Evolutionary conservation across 2,888 invertebrate genomes (phyloP), one percentile per base, ranked within the genome.

Genomic region (Atrina japonica): DNA sequence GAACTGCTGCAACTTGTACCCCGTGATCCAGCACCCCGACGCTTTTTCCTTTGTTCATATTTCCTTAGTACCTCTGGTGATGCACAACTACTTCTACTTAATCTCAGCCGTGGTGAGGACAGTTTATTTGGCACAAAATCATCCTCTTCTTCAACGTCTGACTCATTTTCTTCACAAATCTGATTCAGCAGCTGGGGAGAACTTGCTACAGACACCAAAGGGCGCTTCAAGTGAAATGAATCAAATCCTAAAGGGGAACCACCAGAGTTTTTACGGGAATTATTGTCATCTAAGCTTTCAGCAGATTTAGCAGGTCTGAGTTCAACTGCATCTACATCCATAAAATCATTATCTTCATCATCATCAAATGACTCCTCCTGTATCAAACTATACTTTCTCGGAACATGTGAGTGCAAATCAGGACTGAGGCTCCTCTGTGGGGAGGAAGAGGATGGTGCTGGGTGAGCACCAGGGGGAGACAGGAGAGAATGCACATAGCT

Each of bases 291-390:
- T 3, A 86, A 65, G 58, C 79, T 79, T 68, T 88, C 85, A 9
- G 81, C 72, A 0, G 86, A 85, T 67, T 81, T 81, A 3, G 85
- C 82, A 27, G 81, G 74, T 52, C 83, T 78, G 23, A 85, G 69
- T 1, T 78, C 76, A 0, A 66, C 66, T 29, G 55, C 55, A 50
- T 68, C 58, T 11, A 81, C 63, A 27, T 83, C 83, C 73, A 81
- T 74, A 49, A 77, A 77, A 40, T 75, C 70, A 9, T 88, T 78
- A 73, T 86, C 77, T 75, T 85, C 82, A 70, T 85, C 84, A 65
- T 91, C 96, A 86, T 97, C 97, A 87, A 96, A 95, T 86, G 96
- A 97, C 83, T 97, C 97, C 89, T 97, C 97, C 83, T 96, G 95
- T 25, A 97, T 97, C 84, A 97, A 96, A 86, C 96, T 96, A 91